Percentiles rank a stretch among this genome's conserved stretches.
phyloP scores from a whole-genome alignment of 2,797 vertebrate genomes.

The Siniperca scherzeri region DNA sequence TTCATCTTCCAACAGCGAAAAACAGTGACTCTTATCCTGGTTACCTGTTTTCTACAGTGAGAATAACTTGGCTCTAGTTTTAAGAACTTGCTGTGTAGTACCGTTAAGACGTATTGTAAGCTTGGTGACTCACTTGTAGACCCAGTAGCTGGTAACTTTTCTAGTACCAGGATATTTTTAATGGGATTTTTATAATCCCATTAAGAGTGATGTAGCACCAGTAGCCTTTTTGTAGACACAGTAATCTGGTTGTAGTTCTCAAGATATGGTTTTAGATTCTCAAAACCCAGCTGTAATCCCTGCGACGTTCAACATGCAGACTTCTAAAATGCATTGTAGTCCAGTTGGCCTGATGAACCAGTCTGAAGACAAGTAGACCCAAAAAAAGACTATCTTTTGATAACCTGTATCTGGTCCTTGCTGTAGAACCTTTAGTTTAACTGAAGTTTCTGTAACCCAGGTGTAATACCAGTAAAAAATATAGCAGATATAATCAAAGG shows the following conservation, averaged over 20 bases:
- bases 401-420: not conserved
- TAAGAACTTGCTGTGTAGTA: not conserved
- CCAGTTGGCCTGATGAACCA: not conserved
- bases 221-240: not conserved
- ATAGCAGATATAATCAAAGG: not conserved
- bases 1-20: constrained; percentile 27
- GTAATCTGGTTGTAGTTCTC: not conserved
- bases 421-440: not conserved
- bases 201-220: not conserved
- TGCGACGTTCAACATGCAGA: not conserved
- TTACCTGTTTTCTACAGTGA: not conserved
- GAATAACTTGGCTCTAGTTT: not conserved
- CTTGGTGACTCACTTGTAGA: not conserved
- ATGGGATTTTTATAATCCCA: constrained; percentile 5
- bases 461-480: not conserved
- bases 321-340: constrained; percentile 2
- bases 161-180: not conserved
- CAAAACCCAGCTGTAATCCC: not conserved
- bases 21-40: not conserved
- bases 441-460: not conserved
- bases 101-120: not conserved
- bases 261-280: not conserved
- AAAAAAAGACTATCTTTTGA: not conserved
- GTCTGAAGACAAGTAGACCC: not conserved
- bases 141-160: not conserved